Evolutionary conservation across 1,140 invertebrate genomes (phyloP).

Genomic region (Olivierus martensii): DNA sequence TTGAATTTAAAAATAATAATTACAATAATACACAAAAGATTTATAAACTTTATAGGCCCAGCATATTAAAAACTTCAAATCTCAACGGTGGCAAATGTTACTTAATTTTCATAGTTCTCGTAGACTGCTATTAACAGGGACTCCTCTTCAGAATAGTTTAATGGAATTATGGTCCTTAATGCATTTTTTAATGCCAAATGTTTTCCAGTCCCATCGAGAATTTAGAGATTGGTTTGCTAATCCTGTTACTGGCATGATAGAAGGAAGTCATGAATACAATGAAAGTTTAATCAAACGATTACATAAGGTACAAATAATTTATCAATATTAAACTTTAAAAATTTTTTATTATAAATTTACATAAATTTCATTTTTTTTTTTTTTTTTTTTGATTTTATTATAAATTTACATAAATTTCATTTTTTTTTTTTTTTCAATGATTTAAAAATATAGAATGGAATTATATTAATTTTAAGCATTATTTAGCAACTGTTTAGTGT

Average conservation of each 20-base stretch:
- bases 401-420: too few relatives aligned
- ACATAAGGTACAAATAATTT: slow-evolving; percentile 60
- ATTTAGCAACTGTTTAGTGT: too few relatives aligned
- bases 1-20: background rate
- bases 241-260: slow-evolving; percentile 95
- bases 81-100: slow-evolving; percentile 94
- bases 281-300: slow-evolving; percentile 84
- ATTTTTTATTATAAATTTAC: background rate
- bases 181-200: slow-evolving; percentile 99
- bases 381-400: too few relatives aligned
- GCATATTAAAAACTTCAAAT: slow-evolving; percentile 99
- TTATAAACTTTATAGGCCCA: slow-evolving; percentile 55
- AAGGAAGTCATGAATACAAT: slow-evolving; percentile 90
- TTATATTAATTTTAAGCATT: too few relatives aligned
- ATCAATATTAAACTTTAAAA: slow-evolving; percentile 12
- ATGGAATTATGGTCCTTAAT: slow-evolving; percentile 99
- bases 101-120: slow-evolving; percentile 94
- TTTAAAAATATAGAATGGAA: too few relatives aligned
- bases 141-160: slow-evolving; percentile 95
- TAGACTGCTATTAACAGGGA: slow-evolving; percentile 88
- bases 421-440: too few relatives aligned
- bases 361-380: background rate
- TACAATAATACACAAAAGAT: too few relatives aligned
- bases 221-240: slow-evolving; percentile 97
- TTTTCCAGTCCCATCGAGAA: slow-evolving; percentile 94